Conservation (phyloP, 2,888 invertebrate genomes). For the Drosophila mulleri region DNA sequence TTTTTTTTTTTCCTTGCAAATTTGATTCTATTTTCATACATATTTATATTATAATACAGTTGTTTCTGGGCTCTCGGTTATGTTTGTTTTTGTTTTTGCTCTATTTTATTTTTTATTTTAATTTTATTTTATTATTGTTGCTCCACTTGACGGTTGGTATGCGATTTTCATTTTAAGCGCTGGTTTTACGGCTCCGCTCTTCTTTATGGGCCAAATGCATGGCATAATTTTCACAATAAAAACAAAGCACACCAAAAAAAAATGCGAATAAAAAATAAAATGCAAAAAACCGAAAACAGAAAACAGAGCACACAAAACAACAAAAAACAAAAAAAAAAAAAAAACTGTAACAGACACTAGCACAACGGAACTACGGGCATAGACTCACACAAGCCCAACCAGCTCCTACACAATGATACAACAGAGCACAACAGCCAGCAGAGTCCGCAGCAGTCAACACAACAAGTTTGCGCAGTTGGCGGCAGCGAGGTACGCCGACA, state of each 20-base stretch:
- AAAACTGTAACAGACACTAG: constrained; percentile 41
- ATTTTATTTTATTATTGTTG: constrained; percentile 48
- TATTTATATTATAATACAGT: constrained; percentile 37
- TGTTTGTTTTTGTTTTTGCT: constrained; percentile 13
- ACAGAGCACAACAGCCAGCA: constrained; percentile 5
- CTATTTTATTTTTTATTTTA: constrained; percentile 22
- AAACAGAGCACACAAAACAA: constrained; percentile 26
- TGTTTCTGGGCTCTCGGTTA: not conserved
- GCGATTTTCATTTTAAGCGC: constrained; percentile 52
- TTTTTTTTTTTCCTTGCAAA: constrained; percentile 47
- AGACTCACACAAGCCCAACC: constrained; percentile 23
- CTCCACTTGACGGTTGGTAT: constrained; percentile 66
- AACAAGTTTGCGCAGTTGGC: constrained; percentile 14
- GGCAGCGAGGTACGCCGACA: not conserved
- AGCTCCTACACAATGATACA: constrained; percentile 8
- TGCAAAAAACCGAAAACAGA: constrained; percentile 19
- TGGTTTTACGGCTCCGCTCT: constrained; percentile 51
- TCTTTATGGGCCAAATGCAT: constrained; percentile 75
- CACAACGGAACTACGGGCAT: constrained; percentile 49
- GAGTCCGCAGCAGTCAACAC: constrained; percentile 24
- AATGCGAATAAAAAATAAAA: not conserved
- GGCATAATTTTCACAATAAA: constrained; percentile 68
- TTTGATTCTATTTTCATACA: constrained; percentile 21
- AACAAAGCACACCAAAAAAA: constrained; percentile 18
- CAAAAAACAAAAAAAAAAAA: constrained; percentile 31